Conservation (phyloP, 2,888 invertebrate genomes). For the Pemphredon lugubris region DNA sequence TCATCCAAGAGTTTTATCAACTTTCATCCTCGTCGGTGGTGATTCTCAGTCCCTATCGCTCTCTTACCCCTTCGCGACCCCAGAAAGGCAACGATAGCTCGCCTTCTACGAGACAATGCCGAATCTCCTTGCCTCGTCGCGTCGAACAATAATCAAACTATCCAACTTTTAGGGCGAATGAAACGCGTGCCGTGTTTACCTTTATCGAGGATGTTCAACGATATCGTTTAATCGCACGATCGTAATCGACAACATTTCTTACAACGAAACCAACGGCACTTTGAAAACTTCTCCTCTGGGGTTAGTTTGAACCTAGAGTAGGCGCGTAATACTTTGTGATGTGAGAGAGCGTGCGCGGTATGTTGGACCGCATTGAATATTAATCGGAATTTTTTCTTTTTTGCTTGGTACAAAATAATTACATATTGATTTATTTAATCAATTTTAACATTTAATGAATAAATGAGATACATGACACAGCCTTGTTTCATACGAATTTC, state of each 20-base stretch:
- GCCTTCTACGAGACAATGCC: conserved; percentile 42
- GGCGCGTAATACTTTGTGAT: no score
- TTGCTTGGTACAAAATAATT: no score
- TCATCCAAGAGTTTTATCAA: conserved; percentile 42
- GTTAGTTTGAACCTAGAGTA: no score
- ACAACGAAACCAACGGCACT: neutral
- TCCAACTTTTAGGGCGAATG: conserved; percentile 10
- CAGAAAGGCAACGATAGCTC: conserved; percentile 9
- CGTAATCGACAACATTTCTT: conserved; percentile 2
- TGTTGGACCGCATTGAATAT: no score
- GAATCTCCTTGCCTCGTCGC: conserved; percentile 20
- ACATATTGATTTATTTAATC: no score
- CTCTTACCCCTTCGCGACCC: neutral
- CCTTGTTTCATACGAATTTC: no score
- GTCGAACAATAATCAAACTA: conserved; percentile 16
- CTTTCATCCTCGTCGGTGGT: conserved; percentile 34
- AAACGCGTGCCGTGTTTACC: conserved; percentile 35
- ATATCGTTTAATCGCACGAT: conserved; percentile 29
- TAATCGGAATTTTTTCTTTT: no score
- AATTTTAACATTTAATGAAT: no score
- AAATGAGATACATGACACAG: no score
- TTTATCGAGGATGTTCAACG: conserved; percentile 1
- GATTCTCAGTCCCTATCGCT: conserved; percentile 5
- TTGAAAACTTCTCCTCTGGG: no score
- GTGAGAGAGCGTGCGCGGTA: no score